Conservation (phyloP, 2,797 vertebrate species). For the Falco novaeseelandiae region DNA sequence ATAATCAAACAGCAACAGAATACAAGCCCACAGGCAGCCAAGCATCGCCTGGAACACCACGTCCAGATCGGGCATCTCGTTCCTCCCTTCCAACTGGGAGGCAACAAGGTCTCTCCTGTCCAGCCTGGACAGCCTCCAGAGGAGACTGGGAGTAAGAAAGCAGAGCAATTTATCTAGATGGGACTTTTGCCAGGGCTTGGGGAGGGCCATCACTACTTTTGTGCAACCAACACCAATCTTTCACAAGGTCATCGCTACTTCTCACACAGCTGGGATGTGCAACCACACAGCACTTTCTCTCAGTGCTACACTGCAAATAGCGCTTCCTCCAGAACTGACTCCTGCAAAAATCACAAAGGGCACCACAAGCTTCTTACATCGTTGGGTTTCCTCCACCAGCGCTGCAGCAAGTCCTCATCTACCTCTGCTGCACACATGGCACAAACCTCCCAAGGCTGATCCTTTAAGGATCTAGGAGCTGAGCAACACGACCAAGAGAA, state of each 20-base stretch:
- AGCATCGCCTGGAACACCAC: conserved; percentile 6
- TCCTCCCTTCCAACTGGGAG: conserved; percentile 14
- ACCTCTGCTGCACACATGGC: rapidly evolving
- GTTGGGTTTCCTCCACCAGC: neutral
- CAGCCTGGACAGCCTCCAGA: conserved; percentile 22
- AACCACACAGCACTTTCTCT: neutral
- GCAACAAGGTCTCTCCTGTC: conserved; percentile 10
- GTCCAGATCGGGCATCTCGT: neutral
- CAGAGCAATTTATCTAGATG: neutral
- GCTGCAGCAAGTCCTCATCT: neutral
- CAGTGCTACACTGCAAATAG: rapidly evolving
- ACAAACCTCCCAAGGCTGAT: neutral
- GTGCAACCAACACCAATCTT: neutral
- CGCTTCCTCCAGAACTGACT: rapidly evolving
- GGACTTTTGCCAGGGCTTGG: neutral
- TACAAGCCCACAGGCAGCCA: neutral
- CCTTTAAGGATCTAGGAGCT: neutral
- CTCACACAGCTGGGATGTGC: neutral
- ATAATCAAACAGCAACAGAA: neutral
- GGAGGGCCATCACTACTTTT: neutral
- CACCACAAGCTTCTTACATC: neutral
- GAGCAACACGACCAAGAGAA: rapidly evolving
- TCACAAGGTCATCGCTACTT: neutral
- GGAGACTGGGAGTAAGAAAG: neutral
- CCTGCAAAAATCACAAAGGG: neutral